These are phyloP conservation scores for Plestiodon gilberti DNA, from an alignment of 2,113 vertebrate species.

Conservation along the genomic window DNA sequence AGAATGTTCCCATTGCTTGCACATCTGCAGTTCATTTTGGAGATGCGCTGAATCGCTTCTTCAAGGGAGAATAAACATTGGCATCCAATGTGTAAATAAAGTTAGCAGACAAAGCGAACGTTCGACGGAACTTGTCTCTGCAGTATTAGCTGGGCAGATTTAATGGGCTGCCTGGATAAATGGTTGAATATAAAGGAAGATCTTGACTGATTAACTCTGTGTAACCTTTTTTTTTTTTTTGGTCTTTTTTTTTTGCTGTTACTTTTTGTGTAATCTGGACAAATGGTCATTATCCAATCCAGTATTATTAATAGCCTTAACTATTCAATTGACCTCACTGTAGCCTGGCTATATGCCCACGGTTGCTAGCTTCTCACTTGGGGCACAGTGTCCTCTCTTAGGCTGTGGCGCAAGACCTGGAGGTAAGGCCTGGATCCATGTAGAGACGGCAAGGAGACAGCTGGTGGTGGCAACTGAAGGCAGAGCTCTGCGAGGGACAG, in stretches of 20 bases:
- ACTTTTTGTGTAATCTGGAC: slow-evolving; percentile 6
- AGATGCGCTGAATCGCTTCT: slow-evolving; percentile 66
- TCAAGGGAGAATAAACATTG: slow-evolving; percentile 74
- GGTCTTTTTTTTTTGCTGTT: neutral
- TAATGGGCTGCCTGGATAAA: slow-evolving; percentile 40
- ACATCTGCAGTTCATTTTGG: slow-evolving; percentile 73
- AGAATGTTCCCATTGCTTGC: slow-evolving; percentile 63
- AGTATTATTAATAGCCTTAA: neutral
- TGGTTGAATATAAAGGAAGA: slow-evolving; percentile 48
- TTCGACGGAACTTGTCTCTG: slow-evolving; percentile 64
- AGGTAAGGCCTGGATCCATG: too few relatives aligned
- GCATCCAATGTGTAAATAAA: slow-evolving; percentile 74
- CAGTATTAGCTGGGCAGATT: slow-evolving; percentile 32
- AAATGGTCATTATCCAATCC: rapidly evolving
- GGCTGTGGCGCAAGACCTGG: neutral
- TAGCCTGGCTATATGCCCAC: too few relatives aligned
- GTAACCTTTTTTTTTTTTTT: rapidly evolving
- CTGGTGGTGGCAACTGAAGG: neutral
- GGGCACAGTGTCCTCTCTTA: too few relatives aligned
- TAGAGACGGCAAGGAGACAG: neutral
- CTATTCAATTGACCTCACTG: too few relatives aligned
- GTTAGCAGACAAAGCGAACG: slow-evolving; percentile 61
- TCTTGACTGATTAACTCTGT: neutral
- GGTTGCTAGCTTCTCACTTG: neutral
- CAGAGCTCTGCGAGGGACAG: too few relatives aligned